phyloP scores from a whole-genome alignment of 2,113 vertebrate species.

The Pteropus alecto region DNA sequence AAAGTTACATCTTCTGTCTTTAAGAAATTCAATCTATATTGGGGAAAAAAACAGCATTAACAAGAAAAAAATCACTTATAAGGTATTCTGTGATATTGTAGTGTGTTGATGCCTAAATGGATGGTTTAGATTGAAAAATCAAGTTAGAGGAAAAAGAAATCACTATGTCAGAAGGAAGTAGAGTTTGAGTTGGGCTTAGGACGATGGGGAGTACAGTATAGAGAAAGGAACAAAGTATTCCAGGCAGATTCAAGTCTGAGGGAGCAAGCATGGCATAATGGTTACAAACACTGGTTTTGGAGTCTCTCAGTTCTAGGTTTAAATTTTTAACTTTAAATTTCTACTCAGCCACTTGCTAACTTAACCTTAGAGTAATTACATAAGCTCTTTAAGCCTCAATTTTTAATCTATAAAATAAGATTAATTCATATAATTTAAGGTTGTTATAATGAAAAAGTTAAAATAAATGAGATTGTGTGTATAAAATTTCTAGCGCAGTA shows the following conservation, averaged over 20 bases:
- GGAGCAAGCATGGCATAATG: background rate
- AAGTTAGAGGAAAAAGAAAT: background rate
- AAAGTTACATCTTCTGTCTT: background rate
- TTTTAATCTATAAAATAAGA: constrained; percentile 44
- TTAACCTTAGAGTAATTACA: background rate
- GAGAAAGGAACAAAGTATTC: background rate
- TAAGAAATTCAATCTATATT: background rate
- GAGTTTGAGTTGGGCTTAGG: background rate
- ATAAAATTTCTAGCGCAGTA: background rate
- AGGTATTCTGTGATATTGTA: background rate
- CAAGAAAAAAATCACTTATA: background rate
- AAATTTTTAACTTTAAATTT: background rate
- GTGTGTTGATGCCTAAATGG: background rate
- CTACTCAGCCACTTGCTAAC: background rate
- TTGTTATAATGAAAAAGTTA: background rate
- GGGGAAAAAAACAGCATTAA: background rate
- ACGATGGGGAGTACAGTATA: rapidly evolving
- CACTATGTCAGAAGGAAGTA: background rate
- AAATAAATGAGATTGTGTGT: background rate
- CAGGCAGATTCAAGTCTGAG: background rate
- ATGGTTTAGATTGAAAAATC: background rate
- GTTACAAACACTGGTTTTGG: background rate
- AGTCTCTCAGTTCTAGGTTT: background rate
- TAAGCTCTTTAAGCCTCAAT: background rate
- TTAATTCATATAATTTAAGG: background rate